These are phyloP conservation scores for Mamestra brassicae DNA, from an alignment of 2,888 invertebrate genomes.

Conservation along the genomic window DNA sequence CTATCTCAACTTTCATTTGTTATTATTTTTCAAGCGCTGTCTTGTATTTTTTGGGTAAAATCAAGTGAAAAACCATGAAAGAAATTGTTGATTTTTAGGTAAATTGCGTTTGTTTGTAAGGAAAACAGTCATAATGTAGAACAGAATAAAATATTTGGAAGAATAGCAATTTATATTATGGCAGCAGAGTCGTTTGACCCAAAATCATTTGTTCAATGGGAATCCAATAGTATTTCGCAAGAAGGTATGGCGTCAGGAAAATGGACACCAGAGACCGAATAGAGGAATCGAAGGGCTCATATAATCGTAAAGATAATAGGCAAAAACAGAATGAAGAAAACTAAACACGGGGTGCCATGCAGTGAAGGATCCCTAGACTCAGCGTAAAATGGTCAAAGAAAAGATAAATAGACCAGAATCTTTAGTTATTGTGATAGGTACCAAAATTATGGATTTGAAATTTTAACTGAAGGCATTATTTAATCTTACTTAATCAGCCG, in stretches of 20 bases:
- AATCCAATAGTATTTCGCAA: not conserved
- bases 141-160: not conserved
- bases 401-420: too few relatives aligned
- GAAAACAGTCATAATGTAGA: not conserved
- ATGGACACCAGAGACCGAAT: not conserved
- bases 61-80: slow-evolving; percentile 4
- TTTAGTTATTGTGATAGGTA: too few relatives aligned
- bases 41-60: slow-evolving; percentile 40
- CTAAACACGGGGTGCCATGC: not conserved
- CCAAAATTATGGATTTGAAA: too few relatives aligned
- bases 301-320: not conserved
- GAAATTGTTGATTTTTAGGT: slow-evolving; percentile 13
- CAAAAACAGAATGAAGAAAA: slow-evolving; percentile 12
- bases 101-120: slow-evolving; percentile 5
- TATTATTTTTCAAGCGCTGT: slow-evolving; percentile 39
- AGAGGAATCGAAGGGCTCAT: not conserved
- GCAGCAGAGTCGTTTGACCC: not conserved
- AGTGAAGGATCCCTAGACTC: not conserved
- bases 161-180: not conserved
- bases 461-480: too few relatives aligned
- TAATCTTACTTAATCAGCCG: too few relatives aligned
- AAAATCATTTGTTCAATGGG: slow-evolving; percentile 3
- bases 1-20: slow-evolving; percentile 31
- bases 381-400: not conserved
- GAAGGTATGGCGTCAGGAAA: not conserved